phyloP scores from a whole-genome alignment of 2,888 invertebrate genomes.

The Corythucha ciliata region DNA sequence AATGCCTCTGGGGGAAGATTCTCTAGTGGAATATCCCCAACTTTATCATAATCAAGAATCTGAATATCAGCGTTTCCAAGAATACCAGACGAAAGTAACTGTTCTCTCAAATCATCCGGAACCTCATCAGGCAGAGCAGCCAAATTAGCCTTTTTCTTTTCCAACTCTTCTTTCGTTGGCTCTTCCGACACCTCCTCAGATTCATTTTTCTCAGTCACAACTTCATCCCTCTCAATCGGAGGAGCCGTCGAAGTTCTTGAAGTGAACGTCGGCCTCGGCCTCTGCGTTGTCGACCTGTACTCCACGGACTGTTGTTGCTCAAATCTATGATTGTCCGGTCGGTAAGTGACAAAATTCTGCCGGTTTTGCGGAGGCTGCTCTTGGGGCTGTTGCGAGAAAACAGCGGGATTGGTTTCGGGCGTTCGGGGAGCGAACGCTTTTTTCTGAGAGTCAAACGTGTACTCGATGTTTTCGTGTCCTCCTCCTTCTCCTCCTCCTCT shows the following conservation, averaged over 20 bases:
- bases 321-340: conserved; percentile 8
- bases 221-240: neutral
- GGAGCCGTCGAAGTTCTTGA: conserved; percentile 13
- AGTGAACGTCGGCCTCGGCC: conserved; percentile 11
- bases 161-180: conserved; percentile 39
- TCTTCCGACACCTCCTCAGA: conserved; percentile 41
- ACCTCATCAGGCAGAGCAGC: conserved; percentile 66
- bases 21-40: conserved; percentile 73
- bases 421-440: no score
- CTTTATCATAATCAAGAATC: conserved; percentile 76
- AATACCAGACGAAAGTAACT: conserved; percentile 74
- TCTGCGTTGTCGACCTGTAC: conserved; percentile 14
- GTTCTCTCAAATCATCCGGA: conserved; percentile 74
- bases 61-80: conserved; percentile 80
- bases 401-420: no score
- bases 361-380: neutral
- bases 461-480: no score
- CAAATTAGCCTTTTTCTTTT: conserved; percentile 47
- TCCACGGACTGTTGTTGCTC: no score
- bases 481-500: neutral
- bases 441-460: no score
- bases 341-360: neutral
- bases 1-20: conserved; percentile 75
- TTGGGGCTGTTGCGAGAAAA: neutral
- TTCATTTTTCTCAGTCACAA: conserved; percentile 8